Evolutionary conservation across 1,140 invertebrate genomes (phyloP), one percentile per base, ranked within the genome.

Genomic region (Oedothorax gibbosus): DNA sequence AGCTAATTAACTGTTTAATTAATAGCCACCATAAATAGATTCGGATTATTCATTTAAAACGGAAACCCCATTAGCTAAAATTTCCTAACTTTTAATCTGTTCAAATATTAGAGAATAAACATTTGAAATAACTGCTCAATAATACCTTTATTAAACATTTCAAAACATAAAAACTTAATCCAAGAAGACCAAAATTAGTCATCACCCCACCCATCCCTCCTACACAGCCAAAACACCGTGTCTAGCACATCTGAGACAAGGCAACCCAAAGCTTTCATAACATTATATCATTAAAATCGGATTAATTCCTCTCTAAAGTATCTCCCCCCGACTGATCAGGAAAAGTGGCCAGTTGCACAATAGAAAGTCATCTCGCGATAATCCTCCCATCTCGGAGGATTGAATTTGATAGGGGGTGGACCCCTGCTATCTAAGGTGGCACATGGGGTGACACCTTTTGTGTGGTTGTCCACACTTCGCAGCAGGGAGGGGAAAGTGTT

Each of bases 241-340:
- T 18, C 57, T 62, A 62, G 2, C 35, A 35, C 35, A 51, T 53
- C 69, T 7, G 12, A 71, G 54, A 75, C 53, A 75, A 75, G 57
- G 53, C 49, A 72, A 75, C 14, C 15, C 35, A 57, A 75, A 75
- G 57, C 72, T 53, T 35, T 21, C 35, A 9, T 49, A 54, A 66
- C 64, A 71, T 82, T 65, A 72, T 69, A 82, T 82, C 80, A 82
- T 82, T 82, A 82, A 82, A 82, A 82, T 82, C 80, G 80, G 80
- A 82, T 82, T 82, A 82, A 82, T 82, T 82, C 80, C 69, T 18
- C 68, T 35, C 35, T 35, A 72, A 73, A 82, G 69, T 82, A 6
- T 51, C n/a, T 9, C 49, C 8, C 18, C 56, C 72, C 18, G 7
- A 68, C 65, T 35, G 65, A 68, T 21, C 72, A 7, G 7, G 10